Base-by-base conservation (phyloP, 2,797 vertebrate genomes). In the Hypotaenidia philippensis region DNA sequence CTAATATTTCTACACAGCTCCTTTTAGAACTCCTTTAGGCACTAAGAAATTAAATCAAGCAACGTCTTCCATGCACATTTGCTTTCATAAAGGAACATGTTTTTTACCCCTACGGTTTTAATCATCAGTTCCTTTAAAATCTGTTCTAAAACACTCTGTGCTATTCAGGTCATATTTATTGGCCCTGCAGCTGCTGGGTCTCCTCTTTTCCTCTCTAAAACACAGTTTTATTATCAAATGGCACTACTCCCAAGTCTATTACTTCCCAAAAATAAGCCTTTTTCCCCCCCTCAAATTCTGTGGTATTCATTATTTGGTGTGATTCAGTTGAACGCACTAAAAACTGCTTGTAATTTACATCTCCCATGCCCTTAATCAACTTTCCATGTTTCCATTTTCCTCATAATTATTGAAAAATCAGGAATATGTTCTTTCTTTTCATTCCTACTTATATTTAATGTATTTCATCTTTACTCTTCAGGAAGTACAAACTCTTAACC, bases 111-210 rank as follows among this genome's bases (percentile, higher is more conserved):
- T 31, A 29, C 0, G 0, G 23, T 84, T 92, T 86, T 76, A 81
- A 92, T 55, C 25, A 90, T 20, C 14, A 27, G 6, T 82, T 84
- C 36, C 38, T 74, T 61, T 84, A 83, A 89, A 90, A 89, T 69
- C 21, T 55, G 26, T 71, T 87, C 45, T 72, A 59, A 78, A 89
- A 31, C 40, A 63, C 64, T 63, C 17, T 32, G 10, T 40, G 17
- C 8, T 49, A 52, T 5, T 4, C 49, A 52, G 36, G 10, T 63
- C 41, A 26, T 68, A 72, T 89, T 71, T 75, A 72, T 41, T 50
- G 5, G 36, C 16, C 17, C 38, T 72, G 31, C 20, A 74, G 41
- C 45, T 84, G 15, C 59, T 63, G 27, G n/a, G 19, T 55, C 5
- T 82, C 34, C 4, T 66, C 78, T 60, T 57, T 71, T 47, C 41